These are phyloP conservation scores for Porphyrio hochstetteri DNA, from an alignment of 2,113 vertebrate species.

Conservation along the genomic window DNA sequence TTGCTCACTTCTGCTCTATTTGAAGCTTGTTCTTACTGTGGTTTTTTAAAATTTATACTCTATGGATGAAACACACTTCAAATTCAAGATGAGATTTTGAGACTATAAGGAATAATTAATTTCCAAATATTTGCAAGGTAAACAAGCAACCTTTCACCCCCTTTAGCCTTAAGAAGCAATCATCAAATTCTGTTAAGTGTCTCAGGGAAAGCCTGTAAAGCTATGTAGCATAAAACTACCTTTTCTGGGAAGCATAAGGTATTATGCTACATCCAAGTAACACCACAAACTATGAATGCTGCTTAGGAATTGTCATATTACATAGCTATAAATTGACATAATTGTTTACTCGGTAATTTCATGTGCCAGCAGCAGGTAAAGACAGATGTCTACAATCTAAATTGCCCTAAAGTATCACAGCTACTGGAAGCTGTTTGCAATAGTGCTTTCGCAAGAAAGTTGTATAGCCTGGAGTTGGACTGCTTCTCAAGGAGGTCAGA, in stretches of 20 bases:
- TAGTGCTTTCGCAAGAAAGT: not conserved
- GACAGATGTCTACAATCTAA: not conserved
- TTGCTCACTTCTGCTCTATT: not conserved
- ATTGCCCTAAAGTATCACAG: not conserved
- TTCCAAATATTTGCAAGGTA: not conserved
- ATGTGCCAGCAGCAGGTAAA: not conserved
- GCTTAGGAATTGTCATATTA: not conserved
- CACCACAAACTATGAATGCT: not conserved
- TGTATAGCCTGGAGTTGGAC: not conserved
- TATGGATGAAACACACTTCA: not conserved
- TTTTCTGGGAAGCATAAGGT: not conserved
- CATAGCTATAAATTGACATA: not conserved
- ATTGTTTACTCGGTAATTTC: not conserved
- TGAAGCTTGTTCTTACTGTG: not conserved
- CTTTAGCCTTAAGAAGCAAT: not conserved
- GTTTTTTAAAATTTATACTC: not conserved
- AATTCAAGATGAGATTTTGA: not conserved
- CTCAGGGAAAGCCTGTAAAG: not conserved
- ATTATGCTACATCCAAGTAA: not conserved
- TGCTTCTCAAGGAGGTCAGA: not conserved
- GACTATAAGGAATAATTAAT: not conserved
- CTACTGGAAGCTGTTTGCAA: not conserved
- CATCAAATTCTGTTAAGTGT: not conserved
- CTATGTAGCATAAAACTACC: not conserved
- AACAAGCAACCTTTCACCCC: not conserved